These are phyloP conservation scores for Dendrocincla fuliginosa DNA, from an alignment of 2,797 vertebrate species.

Conservation along the genomic window DNA sequence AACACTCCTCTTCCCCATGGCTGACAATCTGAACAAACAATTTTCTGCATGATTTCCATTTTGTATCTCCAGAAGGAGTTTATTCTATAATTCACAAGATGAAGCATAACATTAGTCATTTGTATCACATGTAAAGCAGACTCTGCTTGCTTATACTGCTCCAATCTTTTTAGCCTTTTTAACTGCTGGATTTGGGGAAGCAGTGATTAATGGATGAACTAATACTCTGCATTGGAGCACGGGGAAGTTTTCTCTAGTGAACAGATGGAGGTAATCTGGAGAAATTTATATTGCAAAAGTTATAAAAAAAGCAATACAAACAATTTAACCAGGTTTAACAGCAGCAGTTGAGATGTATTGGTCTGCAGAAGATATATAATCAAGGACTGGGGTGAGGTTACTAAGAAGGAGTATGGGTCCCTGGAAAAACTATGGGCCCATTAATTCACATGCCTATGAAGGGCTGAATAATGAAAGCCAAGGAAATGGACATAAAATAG, in stretches of 20 bases:
- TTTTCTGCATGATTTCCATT: neutral
- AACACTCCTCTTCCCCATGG: neutral
- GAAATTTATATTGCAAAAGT: neutral
- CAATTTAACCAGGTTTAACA: neutral
- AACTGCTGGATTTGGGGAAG: neutral
- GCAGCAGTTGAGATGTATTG: neutral
- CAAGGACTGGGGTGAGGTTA: neutral
- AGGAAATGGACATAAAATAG: neutral
- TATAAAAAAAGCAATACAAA: neutral
- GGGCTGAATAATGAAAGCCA: neutral
- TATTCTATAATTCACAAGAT: neutral
- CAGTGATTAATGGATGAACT: neutral
- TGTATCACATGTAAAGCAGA: neutral
- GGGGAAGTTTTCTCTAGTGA: neutral
- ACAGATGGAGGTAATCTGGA: neutral
- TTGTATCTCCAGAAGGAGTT: neutral
- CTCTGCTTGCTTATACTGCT: neutral
- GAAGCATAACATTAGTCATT: neutral
- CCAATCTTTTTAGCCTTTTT: neutral
- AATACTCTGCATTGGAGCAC: neutral
- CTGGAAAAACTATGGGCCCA: neutral
- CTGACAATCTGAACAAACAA: neutral
- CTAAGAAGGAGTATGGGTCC: neutral
- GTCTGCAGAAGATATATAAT: neutral
- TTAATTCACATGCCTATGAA: neutral